Percentiles rank a stretch among this genome's conserved stretches.
Conservation (phyloP, 2,113 vertebrate genomes). For the Gymnorhina tibicen region DNA sequence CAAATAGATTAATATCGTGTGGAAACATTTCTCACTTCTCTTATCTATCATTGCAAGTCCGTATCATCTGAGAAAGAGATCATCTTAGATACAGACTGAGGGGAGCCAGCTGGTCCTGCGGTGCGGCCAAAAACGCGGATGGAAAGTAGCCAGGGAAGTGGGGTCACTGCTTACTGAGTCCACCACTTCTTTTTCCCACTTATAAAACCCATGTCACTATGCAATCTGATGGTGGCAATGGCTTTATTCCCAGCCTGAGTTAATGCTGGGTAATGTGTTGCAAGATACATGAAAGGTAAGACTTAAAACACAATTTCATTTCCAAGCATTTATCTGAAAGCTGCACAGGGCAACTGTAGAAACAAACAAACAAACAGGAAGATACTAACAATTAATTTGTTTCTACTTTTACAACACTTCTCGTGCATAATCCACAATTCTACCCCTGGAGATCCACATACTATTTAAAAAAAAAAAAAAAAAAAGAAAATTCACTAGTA, state of each 20-base stretch:
- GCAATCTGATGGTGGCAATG: not conserved
- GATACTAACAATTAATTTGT: not conserved
- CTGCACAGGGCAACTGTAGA: not conserved
- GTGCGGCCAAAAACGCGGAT: not conserved
- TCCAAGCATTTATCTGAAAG: not conserved
- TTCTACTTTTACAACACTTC: not conserved
- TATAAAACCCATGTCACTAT: not conserved
- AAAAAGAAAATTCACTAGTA: not conserved
- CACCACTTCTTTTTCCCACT: not conserved
- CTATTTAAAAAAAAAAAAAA: not conserved
- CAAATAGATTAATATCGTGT: not conserved
- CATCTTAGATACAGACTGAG: slow-evolving; percentile 24
- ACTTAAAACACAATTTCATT: not conserved
- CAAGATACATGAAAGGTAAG: not conserved
- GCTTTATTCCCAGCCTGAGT: not conserved
- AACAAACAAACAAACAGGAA: not conserved
- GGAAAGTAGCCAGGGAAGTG: not conserved
- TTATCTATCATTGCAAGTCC: not conserved
- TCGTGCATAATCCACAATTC: not conserved
- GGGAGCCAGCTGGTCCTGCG: slow-evolving; percentile 7
- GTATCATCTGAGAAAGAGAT: slow-evolving; percentile 29
- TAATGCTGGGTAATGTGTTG: not conserved
- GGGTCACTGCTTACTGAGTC: not conserved
- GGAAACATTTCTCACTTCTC: slow-evolving; percentile 26
- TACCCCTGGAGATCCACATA: not conserved